Base-by-base conservation (phyloP, 2,888 invertebrate species). In the Hypomecis atomaria region DNA sequence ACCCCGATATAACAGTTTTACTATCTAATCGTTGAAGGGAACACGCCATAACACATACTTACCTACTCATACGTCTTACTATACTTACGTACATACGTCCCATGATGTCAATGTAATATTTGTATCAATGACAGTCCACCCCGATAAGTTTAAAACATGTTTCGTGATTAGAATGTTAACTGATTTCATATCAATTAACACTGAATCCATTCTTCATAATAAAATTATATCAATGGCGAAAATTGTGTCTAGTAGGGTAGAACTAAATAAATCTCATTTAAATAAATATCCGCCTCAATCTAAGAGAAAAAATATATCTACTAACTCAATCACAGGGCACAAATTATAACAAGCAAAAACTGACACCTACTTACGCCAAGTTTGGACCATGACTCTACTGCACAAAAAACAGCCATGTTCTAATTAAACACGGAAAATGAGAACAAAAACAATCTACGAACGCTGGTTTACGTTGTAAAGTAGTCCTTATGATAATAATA, bases 341-440 rank as follows among this genome's bases (percentile, higher is more conserved):
- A 62, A 54, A 66, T 57, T 49, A 59, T 59, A 11, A 11, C 52
- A 43, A 62, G 40, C 62, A 66, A 61, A 69, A 70, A 70, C 61
- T 47, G 48, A 52, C 64, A 66, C 59, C 69, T 61, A 73, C 67
- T 63, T 59, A 59, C 52, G 56, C 62, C 45, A 65, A 69, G 42
- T 65, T 62, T 36, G 59, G 60, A 67, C 43, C 69, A 66, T 69
- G 72, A 71, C 65, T 60, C 52, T 52, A 63, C 49, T 52, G 56
- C 50, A 59, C 66, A 71, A 71, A 71, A 73, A 64, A n/a, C 49
- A 54, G 57, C 59, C 62, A 54, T 49, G 68, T 57, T 69, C 67
- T 63, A 70, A 68, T 69, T 69, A 60, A 61, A 62, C 57, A 42
- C 42, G 45, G 38, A 60, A 62, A 68, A 59, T 56, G 59, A 59